Percentiles rank a stretch among this genome's conserved stretches.
These are phyloP conservation scores for Thamnophis sirtalis DNA, from an alignment of 2,113 vertebrate species.

Conservation along the genomic window DNA sequence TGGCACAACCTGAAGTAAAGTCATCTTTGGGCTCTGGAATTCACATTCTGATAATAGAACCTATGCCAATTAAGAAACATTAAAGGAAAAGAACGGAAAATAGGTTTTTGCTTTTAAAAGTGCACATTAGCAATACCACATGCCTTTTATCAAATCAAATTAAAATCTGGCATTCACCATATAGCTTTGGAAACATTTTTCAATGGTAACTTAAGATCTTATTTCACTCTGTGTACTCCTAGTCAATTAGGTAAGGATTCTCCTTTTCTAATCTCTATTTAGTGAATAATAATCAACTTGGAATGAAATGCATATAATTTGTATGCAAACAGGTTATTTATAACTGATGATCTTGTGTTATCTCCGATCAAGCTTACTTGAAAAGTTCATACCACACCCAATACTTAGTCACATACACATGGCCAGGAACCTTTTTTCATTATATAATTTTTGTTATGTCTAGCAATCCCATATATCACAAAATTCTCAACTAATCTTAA, in stretches of 20 bases:
- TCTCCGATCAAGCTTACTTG: not conserved
- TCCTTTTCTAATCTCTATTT: not conserved
- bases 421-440: not conserved
- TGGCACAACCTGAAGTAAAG: slow-evolving; percentile 35
- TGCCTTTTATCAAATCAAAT: accelerated
- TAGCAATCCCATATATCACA: not conserved
- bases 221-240: not conserved
- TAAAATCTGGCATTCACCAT: not conserved
- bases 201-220: not conserved
- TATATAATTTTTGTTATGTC: not conserved
- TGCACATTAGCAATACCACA: accelerated
- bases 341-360: not conserved
- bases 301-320: not conserved
- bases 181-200: not conserved
- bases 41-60: slow-evolving; percentile 56
- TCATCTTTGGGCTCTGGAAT: slow-evolving; percentile 41
- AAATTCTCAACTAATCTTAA: not conserved
- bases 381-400: not conserved
- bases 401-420: not conserved
- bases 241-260: not conserved
- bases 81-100: slow-evolving; percentile 35
- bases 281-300: not conserved
- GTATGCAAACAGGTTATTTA: not conserved
- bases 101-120: slow-evolving; percentile 37
- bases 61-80: slow-evolving; percentile 56